These are phyloP conservation scores for Oryzias curvinotus DNA, from an alignment of 2,113 vertebrate species.

Conservation along the genomic window DNA sequence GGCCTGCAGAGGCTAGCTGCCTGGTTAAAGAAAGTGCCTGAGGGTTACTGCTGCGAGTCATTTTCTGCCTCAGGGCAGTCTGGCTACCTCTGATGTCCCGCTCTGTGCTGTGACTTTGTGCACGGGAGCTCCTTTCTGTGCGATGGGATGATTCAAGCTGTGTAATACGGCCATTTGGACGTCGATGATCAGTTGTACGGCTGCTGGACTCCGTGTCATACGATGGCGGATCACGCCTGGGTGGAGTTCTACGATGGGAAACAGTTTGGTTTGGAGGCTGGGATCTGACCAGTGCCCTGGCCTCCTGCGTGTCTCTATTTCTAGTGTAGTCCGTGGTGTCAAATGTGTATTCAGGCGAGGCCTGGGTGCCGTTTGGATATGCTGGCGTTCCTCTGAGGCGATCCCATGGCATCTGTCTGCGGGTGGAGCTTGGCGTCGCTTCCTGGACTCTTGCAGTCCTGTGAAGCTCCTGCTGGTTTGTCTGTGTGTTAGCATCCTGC, in stretches of 20 bases:
- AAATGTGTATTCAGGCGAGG: constrained; percentile 5
- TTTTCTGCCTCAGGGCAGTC: constrained; percentile 49
- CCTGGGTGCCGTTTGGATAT: constrained; percentile 50
- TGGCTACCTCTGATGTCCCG: constrained; percentile 50
- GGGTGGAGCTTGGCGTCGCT: constrained; percentile 1
- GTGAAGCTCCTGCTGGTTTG: constrained; percentile 41
- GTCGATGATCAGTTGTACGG: constrained; percentile 23
- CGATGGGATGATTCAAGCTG: constrained; percentile 29
- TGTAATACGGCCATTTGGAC: constrained; percentile 10
- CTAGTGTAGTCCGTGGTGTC: constrained; percentile 41
- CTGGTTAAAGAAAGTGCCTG: constrained; percentile 39
- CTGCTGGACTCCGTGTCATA: constrained; percentile 14
- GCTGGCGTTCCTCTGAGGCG: constrained; percentile 70
- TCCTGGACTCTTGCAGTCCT: constrained; percentile 10
- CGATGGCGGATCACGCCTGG: constrained; percentile 21
- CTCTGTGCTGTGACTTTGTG: constrained; percentile 36
- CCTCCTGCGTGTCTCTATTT: constrained; percentile 18
- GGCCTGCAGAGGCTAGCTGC: constrained; percentile 42
- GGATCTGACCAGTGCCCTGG: constrained; percentile 12
- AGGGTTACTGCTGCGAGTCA: constrained; percentile 42
- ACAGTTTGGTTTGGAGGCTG: constrained; percentile 10
- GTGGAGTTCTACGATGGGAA: constrained; percentile 11
- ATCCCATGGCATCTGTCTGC: constrained; percentile 70
- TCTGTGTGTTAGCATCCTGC: constrained; percentile 50
- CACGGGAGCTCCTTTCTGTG: constrained; percentile 33